phyloP scores from a whole-genome alignment of 1,140 invertebrate species.

The Zelostemma sp. region DNA sequence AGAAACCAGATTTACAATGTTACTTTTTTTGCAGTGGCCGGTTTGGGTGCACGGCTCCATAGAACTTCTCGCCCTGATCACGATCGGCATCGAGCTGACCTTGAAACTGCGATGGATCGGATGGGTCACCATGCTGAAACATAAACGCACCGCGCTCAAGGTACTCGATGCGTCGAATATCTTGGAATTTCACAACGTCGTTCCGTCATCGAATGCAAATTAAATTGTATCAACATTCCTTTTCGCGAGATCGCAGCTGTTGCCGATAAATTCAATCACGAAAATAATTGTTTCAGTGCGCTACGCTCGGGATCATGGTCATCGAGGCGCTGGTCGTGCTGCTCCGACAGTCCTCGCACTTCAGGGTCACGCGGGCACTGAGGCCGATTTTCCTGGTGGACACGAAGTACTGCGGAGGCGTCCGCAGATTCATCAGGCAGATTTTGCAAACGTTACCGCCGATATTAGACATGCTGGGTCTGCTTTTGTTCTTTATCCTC shows the following conservation, averaged over 20 bases:
- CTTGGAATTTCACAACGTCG: too few relatives aligned
- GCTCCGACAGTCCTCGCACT: constrained; percentile 86
- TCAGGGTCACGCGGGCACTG: constrained; percentile 87
- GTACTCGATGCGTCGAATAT: constrained; percentile 64
- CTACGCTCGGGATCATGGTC: constrained; percentile 86
- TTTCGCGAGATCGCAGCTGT: too few relatives aligned
- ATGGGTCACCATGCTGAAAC: constrained; percentile 83
- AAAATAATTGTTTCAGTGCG: constrained; percentile 74
- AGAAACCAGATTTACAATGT: too few relatives aligned
- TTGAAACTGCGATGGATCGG: constrained; percentile 90
- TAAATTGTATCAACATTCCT: too few relatives aligned
- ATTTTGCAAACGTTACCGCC: constrained; percentile 89
- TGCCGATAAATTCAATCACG: too few relatives aligned
- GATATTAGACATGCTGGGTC: constrained; percentile 88
- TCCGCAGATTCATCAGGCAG: constrained; percentile 80
- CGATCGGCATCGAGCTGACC: constrained; percentile 84
- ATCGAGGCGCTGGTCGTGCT: constrained; percentile 86
- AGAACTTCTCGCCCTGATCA: constrained; percentile 82
- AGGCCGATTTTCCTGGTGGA: constrained; percentile 93
- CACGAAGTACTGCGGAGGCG: constrained; percentile 85
- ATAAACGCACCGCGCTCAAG: constrained; percentile 89
- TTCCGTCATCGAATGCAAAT: too few relatives aligned
- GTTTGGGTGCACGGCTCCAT: constrained; percentile 87
- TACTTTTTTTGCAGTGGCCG: constrained; percentile 70
- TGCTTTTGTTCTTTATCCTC: constrained; percentile 88